These are phyloP conservation scores for Neofelis nebulosa DNA, from an alignment of 2,113 vertebrate species.

Conservation along the genomic window DNA sequence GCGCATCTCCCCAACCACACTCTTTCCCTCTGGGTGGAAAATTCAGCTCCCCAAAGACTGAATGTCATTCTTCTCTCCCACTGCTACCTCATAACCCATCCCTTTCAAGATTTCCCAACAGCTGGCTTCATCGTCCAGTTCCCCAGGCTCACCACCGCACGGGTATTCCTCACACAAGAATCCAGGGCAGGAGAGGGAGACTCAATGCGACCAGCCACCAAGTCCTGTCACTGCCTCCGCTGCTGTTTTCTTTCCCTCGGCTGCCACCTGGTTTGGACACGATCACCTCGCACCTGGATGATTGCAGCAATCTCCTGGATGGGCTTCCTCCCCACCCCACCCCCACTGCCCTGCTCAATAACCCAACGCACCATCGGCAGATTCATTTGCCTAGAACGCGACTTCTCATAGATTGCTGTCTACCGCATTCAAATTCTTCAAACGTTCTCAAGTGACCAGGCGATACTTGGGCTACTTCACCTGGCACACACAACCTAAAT, in stretches of 20 bases:
- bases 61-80: background rate
- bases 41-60: background rate
- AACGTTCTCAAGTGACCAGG: background rate
- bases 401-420: background rate
- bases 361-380: background rate
- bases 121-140: background rate
- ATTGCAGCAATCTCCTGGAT: background rate
- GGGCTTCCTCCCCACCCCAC: background rate
- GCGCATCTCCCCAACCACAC: background rate
- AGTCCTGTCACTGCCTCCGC: background rate
- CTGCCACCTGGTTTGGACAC: background rate
- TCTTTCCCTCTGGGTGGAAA: background rate
- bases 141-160: background rate
- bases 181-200: rapidly evolving
- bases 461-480: background rate
- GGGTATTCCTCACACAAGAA: background rate
- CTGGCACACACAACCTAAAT: background rate
- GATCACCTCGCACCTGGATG: background rate
- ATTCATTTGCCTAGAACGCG: background rate
- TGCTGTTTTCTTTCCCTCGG: rapidly evolving
- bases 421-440: background rate
- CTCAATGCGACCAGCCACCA: too few species aligned
- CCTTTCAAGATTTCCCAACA: background rate
- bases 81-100: background rate
- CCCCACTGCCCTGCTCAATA: background rate